Percentiles rank a stretch among this genome's conserved stretches.
phyloP scores from a whole-genome alignment of 2,113 vertebrate species.

The Larimichthys polyactis region DNA sequence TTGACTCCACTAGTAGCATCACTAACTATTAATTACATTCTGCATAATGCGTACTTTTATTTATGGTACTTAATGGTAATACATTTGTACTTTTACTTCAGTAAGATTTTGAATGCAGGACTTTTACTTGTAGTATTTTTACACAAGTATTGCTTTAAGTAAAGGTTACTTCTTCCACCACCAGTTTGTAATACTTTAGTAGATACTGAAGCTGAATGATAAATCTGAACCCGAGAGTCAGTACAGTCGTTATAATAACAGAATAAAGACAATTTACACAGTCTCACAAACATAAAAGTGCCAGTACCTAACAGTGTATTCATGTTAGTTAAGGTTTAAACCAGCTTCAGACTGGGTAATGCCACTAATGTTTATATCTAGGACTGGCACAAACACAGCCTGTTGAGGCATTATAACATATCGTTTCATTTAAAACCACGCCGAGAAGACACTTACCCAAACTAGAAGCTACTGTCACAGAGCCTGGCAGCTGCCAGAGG shows the following conservation, averaged over 20 bases:
- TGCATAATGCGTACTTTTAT: not conserved
- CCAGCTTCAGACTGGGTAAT: not conserved
- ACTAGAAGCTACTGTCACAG: slow-evolving; percentile 16
- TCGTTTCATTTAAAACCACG: not conserved
- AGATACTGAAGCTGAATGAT: not conserved
- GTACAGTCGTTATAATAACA: not conserved
- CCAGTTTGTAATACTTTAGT: not conserved
- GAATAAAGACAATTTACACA: not conserved
- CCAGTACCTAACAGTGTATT: not conserved
- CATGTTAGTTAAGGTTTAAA: not conserved
- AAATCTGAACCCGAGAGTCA: not conserved
- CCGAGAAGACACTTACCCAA: slow-evolving; percentile 42
- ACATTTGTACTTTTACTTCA: not conserved
- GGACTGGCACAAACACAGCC: not conserved
- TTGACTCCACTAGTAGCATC: too few species aligned
- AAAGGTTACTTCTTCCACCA: not conserved
- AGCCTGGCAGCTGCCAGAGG: slow-evolving; percentile 34
- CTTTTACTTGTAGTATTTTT: not conserved
- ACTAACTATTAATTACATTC: not conserved
- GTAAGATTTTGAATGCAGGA: not conserved
- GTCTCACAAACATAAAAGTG: not conserved
- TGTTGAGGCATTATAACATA: not conserved
- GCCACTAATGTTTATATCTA: not conserved
- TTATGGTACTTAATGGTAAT: not conserved
- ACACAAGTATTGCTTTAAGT: not conserved